Evolutionary conservation across 2,888 invertebrate genomes (phyloP), one percentile per base, ranked within the genome.

Genomic region (Oxycera nigricornis): DNA sequence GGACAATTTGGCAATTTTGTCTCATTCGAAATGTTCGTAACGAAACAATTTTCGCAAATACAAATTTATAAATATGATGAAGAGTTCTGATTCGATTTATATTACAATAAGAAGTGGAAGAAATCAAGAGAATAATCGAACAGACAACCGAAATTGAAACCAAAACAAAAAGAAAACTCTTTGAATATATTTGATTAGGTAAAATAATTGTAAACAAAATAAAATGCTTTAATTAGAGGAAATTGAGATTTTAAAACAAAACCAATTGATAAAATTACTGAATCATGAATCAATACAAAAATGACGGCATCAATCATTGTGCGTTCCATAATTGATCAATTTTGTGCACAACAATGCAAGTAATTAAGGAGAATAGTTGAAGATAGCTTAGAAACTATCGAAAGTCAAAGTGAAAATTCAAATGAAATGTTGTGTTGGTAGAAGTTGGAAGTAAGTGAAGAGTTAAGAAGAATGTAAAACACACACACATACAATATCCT

Each of bases 401-500:
- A 57, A 46, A 57, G 50, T 17, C 17, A n/a, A 9, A 41, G 67
- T 24, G 57, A 72, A 67, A 61, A 62, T 55, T 65, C 65, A 52
- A 57, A 52, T 20, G 46, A 57, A 74, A 46, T 7, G 39, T 39
- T 39, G 7, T 14, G 14, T 39, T 39, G 14, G 14, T 7, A 39
- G 9, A 7, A 39, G 4, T n/a, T 2, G 24, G 4, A 22, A 55
- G 0, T 22, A 20, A 22, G 22, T 2, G 14, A 46, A 46, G 14
- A 46, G 46, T n/a, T n/a, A 14, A 14, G 2, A 55, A 24, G 30
- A 41, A 68, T 59, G 55, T 59, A 26, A 55, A 72, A 11, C 52
- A 76, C 72, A 77, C 73, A 76, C 55, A 76, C 73, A 74, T 28
- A 65, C 39, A 73, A 75, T 39, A 55, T 74, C 68, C 59, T 73